Conservation (phyloP, 2,888 invertebrate genomes). For the Synanthedon myopaeformis region DNA sequence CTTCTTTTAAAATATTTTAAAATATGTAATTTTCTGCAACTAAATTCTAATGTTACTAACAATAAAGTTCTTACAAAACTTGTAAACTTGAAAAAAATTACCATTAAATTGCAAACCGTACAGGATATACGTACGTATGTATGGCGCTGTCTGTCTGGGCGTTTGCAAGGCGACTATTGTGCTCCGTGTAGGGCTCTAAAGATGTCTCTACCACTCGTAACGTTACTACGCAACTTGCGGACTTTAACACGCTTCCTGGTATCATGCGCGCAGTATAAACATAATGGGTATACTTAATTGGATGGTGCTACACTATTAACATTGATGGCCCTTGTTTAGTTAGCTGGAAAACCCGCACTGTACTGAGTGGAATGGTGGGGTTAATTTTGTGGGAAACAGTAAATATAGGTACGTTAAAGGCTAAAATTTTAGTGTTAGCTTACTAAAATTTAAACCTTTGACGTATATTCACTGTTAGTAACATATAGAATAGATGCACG, state of each 20-base stretch:
- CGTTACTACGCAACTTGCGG: constrained; percentile 4
- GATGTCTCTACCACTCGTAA: constrained; percentile 26
- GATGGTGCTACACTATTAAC: neutral
- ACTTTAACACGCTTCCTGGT: constrained; percentile 1
- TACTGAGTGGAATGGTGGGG: neutral
- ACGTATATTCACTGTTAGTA: too few relatives aligned
- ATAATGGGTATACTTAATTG: neutral
- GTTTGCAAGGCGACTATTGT: constrained; percentile 15
- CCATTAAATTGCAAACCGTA: too few relatives aligned
- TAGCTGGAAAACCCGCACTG: neutral
- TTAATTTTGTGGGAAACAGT: neutral
- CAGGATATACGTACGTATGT: too few relatives aligned
- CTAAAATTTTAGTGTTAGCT: too few relatives aligned
- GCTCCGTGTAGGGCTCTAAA: constrained; percentile 20
- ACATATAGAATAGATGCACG: too few relatives aligned
- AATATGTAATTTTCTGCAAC: too few relatives aligned
- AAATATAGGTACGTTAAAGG: too few relatives aligned
- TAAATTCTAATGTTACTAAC: too few relatives aligned
- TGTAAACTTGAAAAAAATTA: too few relatives aligned
- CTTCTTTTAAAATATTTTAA: too few relatives aligned
- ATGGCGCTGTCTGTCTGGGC: constrained; percentile 1
- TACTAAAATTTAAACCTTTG: too few relatives aligned
- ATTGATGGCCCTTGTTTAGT: neutral
- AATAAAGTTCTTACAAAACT: too few relatives aligned
- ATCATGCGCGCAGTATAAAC: neutral